Percentiles rank a stretch among this genome's conserved stretches.
Conservation (phyloP, 2,888 invertebrate genomes). For the Mactromeris polynyma region DNA sequence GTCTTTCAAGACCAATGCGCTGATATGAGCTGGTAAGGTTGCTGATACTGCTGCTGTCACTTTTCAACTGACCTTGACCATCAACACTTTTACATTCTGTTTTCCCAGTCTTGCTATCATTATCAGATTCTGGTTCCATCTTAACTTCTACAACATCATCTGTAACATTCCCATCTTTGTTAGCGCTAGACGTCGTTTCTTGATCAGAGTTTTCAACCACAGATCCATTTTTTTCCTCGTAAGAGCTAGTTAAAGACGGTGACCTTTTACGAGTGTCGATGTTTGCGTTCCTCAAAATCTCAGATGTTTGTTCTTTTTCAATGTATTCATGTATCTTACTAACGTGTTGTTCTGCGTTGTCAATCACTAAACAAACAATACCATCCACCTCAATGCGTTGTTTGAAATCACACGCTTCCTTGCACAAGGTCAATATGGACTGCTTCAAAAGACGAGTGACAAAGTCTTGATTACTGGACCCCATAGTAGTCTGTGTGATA, state of each 20-base stretch:
- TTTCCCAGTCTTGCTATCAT: background rate
- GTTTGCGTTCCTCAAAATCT: background rate
- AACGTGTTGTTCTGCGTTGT: constrained; percentile 73
- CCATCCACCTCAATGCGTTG: constrained; percentile 77
- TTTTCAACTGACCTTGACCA: background rate
- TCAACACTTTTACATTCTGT: background rate
- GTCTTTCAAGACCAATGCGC: constrained; percentile 29
- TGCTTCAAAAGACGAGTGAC: constrained; percentile 76
- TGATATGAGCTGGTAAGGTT: background rate
- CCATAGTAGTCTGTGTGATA: constrained; percentile 52
- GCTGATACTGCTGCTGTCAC: background rate
- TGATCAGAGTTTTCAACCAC: background rate
- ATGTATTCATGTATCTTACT: constrained; percentile 80
- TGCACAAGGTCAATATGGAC: constrained; percentile 78
- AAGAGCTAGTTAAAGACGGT: background rate
- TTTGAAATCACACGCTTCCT: constrained; percentile 74
- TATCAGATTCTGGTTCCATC: background rate
- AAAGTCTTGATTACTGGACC: constrained; percentile 70
- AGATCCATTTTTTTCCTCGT: background rate
- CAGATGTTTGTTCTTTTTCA: constrained; percentile 10
- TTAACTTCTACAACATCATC: background rate
- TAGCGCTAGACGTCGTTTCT: background rate
- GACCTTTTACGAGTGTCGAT: background rate
- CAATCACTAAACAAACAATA: constrained; percentile 77
- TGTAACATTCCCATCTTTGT: background rate